Conservation (phyloP, 2,113 vertebrate genomes). For the Brachirus orientalis region DNA sequence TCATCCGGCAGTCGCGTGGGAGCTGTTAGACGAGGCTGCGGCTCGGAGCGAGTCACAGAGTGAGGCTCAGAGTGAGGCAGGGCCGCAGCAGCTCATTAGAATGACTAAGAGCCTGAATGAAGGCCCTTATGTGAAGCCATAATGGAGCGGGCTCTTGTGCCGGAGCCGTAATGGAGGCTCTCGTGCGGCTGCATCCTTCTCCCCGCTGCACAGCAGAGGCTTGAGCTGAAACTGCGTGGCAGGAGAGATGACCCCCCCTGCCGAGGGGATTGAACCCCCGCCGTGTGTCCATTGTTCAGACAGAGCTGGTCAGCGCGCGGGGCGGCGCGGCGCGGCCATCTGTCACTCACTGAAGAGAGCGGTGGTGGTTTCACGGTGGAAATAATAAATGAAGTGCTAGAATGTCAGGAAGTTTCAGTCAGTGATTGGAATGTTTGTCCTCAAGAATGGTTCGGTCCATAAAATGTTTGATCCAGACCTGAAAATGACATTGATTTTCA, state of each 20-base stretch:
- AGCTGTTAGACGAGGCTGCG: conserved; percentile 65
- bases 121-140: conserved; percentile 72
- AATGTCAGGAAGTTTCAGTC: too few relatives aligned
- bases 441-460: too few relatives aligned
- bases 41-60: too few relatives aligned
- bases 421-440: too few relatives aligned
- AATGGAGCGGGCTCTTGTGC: conserved; percentile 77
- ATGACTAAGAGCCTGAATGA: conserved; percentile 76
- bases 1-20: conserved; percentile 77
- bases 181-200: conserved; percentile 76
- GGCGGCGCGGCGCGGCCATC: conserved; percentile 35
- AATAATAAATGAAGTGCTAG: too few relatives aligned
- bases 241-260: conserved; percentile 66
- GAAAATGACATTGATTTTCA: too few relatives aligned
- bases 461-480: too few relatives aligned
- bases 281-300: conserved; percentile 33
- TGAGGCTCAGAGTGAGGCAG: too few relatives aligned
- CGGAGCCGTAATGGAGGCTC: conserved; percentile 78
- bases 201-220: conserved; percentile 66
- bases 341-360: conserved; percentile 55
- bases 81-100: conserved; percentile 72
- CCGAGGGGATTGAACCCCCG: conserved; percentile 17
- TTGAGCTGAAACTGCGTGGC: conserved; percentile 63
- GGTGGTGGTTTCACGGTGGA: too few relatives aligned
- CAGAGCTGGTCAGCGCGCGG: too few relatives aligned